Evolutionary conservation across 2,797 vertebrate species (phyloP), one percentile per base, ranked within the genome.

Genomic region (Columba guinea): DNA sequence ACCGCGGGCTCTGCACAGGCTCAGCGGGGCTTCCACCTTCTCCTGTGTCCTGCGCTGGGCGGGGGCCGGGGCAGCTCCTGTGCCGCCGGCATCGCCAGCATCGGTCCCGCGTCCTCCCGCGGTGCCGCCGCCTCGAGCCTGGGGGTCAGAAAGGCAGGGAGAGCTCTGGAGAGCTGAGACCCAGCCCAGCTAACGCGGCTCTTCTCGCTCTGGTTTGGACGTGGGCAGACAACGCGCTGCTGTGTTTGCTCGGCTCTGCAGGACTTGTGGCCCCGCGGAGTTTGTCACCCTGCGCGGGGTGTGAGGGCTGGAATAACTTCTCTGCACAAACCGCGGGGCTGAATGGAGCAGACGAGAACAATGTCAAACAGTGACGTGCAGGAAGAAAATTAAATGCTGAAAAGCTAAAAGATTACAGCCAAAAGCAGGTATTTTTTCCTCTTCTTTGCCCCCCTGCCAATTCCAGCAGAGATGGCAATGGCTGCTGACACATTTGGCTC

Each of bases 371-470:
- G 30, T 26, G 69, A 11, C 2, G 10, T 16, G 67, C 46, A n/a
- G 27, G 51, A 52, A 46, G 58, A 53, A 51, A 62, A 74, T 12
- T 3, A 49, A 91, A 16, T 32, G 59, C 53, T 37, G 48, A 18
- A 37, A 68, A 81, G 37, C 49, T 27, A 11, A 46, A 49, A 64
- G 41, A 13, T 51, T 17, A 19, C 28, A 79, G 39, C 70, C 73
- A 2, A 80, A 82, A 73, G 15, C 71, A 59, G 34, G 19, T 44
- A 11, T n/a, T 56, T 44, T 28, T 7, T 20, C 12, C 52, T 46
- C 20, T 39, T 24, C 63, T 46, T 35, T 1, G 41, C 4, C 7
- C 9, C 34, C 5, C 26, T 1, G 4, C 35, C 48, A 35, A 0
- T 1, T 18, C 48, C 65, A 70, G n/a, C 80, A 91, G 71, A 63